Evolutionary conservation across 2,797 vertebrate species (phyloP).

Genomic region (Acanthurus leucopareius): DNA sequence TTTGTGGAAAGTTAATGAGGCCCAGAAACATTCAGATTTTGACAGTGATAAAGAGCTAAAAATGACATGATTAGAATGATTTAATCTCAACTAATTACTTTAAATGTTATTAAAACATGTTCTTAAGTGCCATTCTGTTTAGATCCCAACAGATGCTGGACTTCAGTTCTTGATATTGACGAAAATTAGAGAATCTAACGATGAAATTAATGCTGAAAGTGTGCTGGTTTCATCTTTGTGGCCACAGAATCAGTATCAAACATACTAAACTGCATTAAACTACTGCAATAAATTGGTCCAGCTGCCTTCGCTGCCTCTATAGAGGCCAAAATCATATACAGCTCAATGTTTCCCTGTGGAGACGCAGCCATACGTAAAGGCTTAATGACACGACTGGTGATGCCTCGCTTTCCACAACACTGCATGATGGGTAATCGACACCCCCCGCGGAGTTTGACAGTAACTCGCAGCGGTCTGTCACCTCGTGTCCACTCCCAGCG

Average conservation of each 20-base stretch:
- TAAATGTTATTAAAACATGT: not conserved
- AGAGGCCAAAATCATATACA: constrained; percentile 21
- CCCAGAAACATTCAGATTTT: constrained; percentile 24
- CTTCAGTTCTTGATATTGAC: too few species aligned
- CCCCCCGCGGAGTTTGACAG: constrained; percentile 64
- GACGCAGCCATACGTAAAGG: constrained; percentile 59
- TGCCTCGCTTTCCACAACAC: constrained; percentile 56
- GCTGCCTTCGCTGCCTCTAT: not conserved
- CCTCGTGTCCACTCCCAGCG: constrained; percentile 59
- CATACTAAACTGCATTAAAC: not conserved
- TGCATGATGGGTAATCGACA: constrained; percentile 65
- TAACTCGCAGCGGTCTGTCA: constrained; percentile 60
- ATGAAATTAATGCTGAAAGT: too few species aligned
- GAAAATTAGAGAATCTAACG: too few species aligned
- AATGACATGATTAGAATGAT: not conserved
- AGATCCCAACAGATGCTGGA: too few species aligned
- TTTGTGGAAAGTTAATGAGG: not conserved
- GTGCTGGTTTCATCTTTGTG: not conserved
- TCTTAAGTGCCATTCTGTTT: not conserved
- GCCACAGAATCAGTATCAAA: not conserved
- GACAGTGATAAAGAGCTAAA: not conserved
- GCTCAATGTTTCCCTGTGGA: constrained; percentile 10
- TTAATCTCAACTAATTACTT: not conserved
- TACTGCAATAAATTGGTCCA: constrained; percentile 26
- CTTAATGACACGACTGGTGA: constrained; percentile 66